Percentiles rank a stretch among this genome's conserved stretches.
Conservation (phyloP, 2,888 invertebrate genomes). For the Drosophila atroscutellata region DNA sequence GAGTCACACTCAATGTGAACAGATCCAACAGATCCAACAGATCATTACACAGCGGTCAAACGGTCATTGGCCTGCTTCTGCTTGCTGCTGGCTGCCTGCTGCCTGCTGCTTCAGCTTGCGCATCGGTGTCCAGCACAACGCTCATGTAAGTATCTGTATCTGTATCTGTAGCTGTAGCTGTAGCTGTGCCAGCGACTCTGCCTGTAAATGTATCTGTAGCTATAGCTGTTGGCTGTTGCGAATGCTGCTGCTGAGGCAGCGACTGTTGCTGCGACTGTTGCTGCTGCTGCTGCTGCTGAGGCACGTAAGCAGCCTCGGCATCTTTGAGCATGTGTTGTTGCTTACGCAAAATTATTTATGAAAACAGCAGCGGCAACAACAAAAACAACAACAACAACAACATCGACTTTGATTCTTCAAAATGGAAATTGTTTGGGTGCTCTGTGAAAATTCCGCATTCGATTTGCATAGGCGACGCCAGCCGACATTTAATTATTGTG, state of each 20-base stretch:
- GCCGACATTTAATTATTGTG: constrained; percentile 42
- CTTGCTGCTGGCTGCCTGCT: constrained; percentile 17
- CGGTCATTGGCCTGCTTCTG: constrained; percentile 77
- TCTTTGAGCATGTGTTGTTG: constrained; percentile 63
- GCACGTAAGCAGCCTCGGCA: constrained; percentile 74
- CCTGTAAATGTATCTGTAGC: constrained; percentile 32
- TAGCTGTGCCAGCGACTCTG: constrained; percentile 24
- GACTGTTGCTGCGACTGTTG: constrained; percentile 27
- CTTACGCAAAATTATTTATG: constrained; percentile 80
- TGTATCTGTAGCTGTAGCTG: constrained; percentile 34
- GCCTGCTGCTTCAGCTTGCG: constrained; percentile 41
- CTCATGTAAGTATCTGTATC: constrained; percentile 46
- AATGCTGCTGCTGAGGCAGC: constrained; percentile 14
- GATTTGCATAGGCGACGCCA: constrained; percentile 66
- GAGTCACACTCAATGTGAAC: constrained; percentile 19
- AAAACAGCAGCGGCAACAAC: constrained; percentile 59
- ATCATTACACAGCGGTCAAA: constrained; percentile 79
- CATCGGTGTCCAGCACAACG: constrained; percentile 45
- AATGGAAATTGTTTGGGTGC: constrained; percentile 54
- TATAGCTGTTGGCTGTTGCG: constrained; percentile 15
- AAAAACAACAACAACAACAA: constrained; percentile 24
- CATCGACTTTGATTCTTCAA: constrained; percentile 55
- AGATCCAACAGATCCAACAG: constrained; percentile 40
- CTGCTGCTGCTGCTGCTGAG: constrained; percentile 49
- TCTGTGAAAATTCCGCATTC: constrained; percentile 67